Evolutionary conservation across 2,797 vertebrate species (phyloP).

Genomic region (Enoplosus armatus): DNA sequence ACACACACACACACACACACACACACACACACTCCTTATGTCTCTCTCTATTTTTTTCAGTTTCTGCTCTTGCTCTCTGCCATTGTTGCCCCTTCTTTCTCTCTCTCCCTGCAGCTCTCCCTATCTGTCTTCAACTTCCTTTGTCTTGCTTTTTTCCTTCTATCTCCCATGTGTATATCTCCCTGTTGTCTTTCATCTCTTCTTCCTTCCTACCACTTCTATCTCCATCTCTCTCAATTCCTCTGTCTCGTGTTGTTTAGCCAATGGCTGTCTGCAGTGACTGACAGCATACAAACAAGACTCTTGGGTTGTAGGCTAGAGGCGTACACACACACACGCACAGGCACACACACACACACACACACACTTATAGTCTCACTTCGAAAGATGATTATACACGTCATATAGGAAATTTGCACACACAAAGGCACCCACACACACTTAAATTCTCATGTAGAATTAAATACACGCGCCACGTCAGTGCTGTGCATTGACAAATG

Average conservation of each 20-base stretch:
- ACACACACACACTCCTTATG: too few species aligned
- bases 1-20: too few species aligned
- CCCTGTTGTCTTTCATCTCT: conserved; percentile 64
- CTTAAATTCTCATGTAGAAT: conserved; percentile 4
- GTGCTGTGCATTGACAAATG: not conserved
- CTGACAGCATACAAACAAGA: conserved; percentile 72
- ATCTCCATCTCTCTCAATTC: conserved; percentile 41
- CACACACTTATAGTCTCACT: conserved; percentile 39
- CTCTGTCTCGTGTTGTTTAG: conserved; percentile 55
- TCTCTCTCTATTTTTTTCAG: conserved; percentile 1
- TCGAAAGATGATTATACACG: conserved; percentile 48
- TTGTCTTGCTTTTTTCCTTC: conserved; percentile 40
- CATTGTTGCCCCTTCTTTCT: conserved; percentile 20
- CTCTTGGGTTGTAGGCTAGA: conserved; percentile 52
- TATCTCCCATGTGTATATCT: conserved; percentile 56
- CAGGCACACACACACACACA: conserved; percentile 20
- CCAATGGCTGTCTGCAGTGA: conserved; percentile 68
- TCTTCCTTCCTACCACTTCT: conserved; percentile 51
- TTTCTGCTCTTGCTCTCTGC: conserved; percentile 15
- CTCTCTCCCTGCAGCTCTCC: conserved; percentile 39
- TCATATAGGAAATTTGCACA: conserved; percentile 30
- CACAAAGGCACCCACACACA: not conserved
- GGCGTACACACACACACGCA: conserved; percentile 13
- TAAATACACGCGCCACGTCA: not conserved
- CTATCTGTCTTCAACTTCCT: conserved; percentile 49